A percentile compares a stretch with the other conserved stretches of the same genome.
Evolutionary conservation across 2,888 invertebrate species (phyloP).

Genomic region (Xanthorhoe spadicearia): DNA sequence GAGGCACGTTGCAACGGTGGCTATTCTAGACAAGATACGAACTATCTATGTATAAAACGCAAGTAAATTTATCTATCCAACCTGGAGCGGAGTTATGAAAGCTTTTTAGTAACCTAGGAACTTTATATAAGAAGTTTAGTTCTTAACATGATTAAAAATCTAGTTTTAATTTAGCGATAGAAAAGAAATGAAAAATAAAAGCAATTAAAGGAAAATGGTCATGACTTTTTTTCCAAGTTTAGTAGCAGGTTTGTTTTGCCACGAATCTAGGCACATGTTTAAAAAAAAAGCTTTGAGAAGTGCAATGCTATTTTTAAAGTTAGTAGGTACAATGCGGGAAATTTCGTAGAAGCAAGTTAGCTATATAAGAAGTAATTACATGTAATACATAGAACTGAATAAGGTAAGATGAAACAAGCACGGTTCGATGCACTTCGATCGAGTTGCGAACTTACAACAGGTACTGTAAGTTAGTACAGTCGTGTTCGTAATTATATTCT

Average conservation of each 20-base stretch:
- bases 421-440: slow-evolving; percentile 8
- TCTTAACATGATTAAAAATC: too few relatives aligned
- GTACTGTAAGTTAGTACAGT: not conserved
- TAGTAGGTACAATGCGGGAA: not conserved
- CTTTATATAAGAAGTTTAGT: too few relatives aligned
- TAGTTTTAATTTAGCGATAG: too few relatives aligned
- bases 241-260: too few relatives aligned
- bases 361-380: too few relatives aligned
- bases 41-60: slow-evolving; percentile 19
- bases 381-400: not conserved
- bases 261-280: too few relatives aligned
- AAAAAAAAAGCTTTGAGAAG: too few relatives aligned
- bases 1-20: not conserved
- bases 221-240: too few relatives aligned
- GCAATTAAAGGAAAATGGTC: too few relatives aligned
- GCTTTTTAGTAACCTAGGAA: not conserved
- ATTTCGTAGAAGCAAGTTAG: not conserved
- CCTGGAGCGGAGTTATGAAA: not conserved
- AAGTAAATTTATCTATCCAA: slow-evolving; percentile 18
- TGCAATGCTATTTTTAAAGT: too few relatives aligned
- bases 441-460: not conserved
- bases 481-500: not conserved
- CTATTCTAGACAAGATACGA: slow-evolving; percentile 22
- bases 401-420: not conserved
- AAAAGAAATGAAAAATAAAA: too few relatives aligned